Conservation (phyloP, 2,113 vertebrate genomes). For the Corapipo altera region DNA sequence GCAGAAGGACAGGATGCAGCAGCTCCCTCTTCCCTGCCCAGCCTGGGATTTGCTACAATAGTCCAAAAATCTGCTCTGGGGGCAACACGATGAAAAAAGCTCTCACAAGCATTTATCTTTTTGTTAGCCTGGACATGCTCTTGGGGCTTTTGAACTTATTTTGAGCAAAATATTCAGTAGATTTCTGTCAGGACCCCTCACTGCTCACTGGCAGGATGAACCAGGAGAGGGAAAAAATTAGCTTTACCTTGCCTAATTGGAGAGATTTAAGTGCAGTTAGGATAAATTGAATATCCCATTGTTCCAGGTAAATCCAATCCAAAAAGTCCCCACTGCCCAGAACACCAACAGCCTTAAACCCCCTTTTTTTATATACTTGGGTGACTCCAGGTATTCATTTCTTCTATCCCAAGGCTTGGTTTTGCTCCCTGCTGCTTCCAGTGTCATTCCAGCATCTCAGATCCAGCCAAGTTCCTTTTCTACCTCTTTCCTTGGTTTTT, state of each 20-base stretch:
- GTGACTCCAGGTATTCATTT: neutral
- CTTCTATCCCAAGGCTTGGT: neutral
- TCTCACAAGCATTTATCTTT: neutral
- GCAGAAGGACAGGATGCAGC: neutral
- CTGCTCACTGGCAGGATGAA: neutral
- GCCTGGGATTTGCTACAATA: neutral
- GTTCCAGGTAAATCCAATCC: neutral
- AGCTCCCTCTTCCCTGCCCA: neutral
- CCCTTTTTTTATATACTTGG: neutral
- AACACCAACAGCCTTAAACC: neutral
- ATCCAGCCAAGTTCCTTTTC: neutral
- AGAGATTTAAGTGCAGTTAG: neutral
- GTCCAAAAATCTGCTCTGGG: neutral
- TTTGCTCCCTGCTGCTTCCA: neutral
- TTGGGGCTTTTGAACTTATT: neutral
- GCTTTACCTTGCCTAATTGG: neutral
- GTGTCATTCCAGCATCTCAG: neutral
- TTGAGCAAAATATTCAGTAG: neutral
- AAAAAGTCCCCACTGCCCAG: neutral
- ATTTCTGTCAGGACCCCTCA: neutral
- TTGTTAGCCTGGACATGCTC: fast-evolving
- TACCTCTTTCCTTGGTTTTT: neutral
- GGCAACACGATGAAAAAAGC: neutral
- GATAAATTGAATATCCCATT: neutral
- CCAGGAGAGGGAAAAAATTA: neutral